Evolutionary conservation across 2,797 vertebrate species (phyloP).

Genomic region (Myoxocephalus aenaeus): DNA sequence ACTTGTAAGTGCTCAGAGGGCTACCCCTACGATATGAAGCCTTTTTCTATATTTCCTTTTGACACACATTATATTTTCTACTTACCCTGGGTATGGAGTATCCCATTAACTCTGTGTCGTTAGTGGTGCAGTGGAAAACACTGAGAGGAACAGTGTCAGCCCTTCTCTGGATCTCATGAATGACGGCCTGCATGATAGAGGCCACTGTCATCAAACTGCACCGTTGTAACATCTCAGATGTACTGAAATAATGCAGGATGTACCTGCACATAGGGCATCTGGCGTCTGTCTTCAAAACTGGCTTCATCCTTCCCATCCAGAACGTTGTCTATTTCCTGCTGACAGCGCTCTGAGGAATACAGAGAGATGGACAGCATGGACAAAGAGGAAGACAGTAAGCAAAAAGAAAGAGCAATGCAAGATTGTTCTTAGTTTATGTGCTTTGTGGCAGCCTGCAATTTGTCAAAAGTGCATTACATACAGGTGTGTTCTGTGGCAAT

Average conservation of each 20-base stretch:
- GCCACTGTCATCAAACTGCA: not conserved
- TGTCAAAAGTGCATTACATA: not conserved
- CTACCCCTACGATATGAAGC: not conserved
- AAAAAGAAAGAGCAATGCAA: not conserved
- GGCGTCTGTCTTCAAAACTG: constrained; percentile 62
- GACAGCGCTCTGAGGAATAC: constrained; percentile 55
- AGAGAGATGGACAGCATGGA: not conserved
- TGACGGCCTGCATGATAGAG: constrained; percentile 64
- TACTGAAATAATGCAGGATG: not conserved
- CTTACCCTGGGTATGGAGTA: constrained; percentile 77
- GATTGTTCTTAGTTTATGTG: not conserved
- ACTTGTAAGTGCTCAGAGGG: not conserved
- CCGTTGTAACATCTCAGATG: not conserved
- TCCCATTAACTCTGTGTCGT: constrained; percentile 75
- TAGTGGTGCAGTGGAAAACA: constrained; percentile 71
- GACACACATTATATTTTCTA: not conserved
- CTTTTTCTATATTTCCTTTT: not conserved
- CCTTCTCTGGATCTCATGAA: constrained; percentile 74
- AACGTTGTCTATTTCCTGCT: constrained; percentile 72
- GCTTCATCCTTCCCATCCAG: constrained; percentile 60
- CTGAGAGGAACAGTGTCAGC: constrained; percentile 67
- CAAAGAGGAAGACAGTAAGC: constrained; percentile 1
- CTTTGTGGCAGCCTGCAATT: not conserved
- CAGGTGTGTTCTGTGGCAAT: too few species aligned
- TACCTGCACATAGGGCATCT: constrained; percentile 69